Evolutionary conservation across 2,113 vertebrate genomes (phyloP), one percentile per base, ranked within the genome.

Genomic region (Tenebrosternarchus preto): DNA sequence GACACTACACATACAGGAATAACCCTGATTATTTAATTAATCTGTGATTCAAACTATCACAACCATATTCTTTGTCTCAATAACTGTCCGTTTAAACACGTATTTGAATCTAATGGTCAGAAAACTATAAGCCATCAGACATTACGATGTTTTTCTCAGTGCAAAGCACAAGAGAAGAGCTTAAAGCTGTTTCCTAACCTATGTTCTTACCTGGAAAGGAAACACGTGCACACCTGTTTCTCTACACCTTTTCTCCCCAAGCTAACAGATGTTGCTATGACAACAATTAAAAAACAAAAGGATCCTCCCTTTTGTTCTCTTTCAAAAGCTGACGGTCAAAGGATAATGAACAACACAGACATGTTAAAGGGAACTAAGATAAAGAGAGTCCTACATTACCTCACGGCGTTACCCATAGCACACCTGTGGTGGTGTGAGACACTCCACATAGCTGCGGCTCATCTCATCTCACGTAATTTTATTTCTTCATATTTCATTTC

Each of bases 181-280:
- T 43, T 39, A 70, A 83, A 80, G 72, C 82, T 66, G 72, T 80
- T 83, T 80, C 77, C 82, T 83, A 71, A 80, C 68, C 82, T 60
- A 24, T 76, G 63, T 46, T 70, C 43, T 70, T 83, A 80, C 81
- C 81, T 83, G 81, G 22, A 70, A 39, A 77, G 74, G 74, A 72
- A 63, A 55, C 33, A 66, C 22, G 56, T 55, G 16, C 56, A 74
- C 74, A 76, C 78, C 25, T 39, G 46, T 66, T 80, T 80, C 60
- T 80, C 43, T 31, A 43, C 22, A 56, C 61, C 60, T 73, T 63
- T 39, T 57, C 57, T 31, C 15, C 66, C 15, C 67, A 31, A 39
- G 60, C 27, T 64, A 73, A 56, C 46, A 56, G 8, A 27, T 4
- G 19, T 68, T 59, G 61, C 61, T 63, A 74, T 66, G 61, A 55